Evolutionary conservation across 2,797 vertebrate genomes (phyloP).

Genomic region (Okamejei kenojei): DNA sequence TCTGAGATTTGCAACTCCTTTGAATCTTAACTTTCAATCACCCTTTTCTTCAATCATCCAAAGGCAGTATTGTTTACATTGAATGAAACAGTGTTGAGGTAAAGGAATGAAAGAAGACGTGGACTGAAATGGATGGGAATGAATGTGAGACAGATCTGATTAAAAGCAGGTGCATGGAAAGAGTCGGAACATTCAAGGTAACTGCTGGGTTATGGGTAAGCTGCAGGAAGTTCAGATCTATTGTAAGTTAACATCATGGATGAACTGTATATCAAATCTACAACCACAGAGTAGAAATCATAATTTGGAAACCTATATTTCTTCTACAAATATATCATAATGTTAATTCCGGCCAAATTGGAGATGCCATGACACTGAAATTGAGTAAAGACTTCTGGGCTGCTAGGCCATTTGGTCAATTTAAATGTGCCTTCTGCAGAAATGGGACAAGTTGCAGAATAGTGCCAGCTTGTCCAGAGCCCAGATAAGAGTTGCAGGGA

Average conservation of each 20-base stretch:
- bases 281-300: not conserved
- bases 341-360: no score
- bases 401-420: no score
- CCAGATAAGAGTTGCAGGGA: no score
- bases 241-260: not conserved
- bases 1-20: no score
- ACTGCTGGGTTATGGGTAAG: not conserved
- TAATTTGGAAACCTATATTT: not conserved
- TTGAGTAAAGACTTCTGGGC: no score
- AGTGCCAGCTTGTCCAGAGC: no score
- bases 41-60: no score
- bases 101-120: not conserved
- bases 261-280: not conserved
- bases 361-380: no score
- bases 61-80: not conserved
- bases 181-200: not conserved
- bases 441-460: no score
- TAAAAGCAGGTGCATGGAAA: not conserved
- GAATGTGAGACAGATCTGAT: not conserved
- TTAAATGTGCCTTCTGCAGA: no score
- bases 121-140: not conserved
- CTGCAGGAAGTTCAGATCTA: not conserved
- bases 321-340: not conserved
- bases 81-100: not conserved
- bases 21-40: no score